These are phyloP conservation scores for Helicoverpa assulta DNA, from an alignment of 2,888 invertebrate genomes.

Conservation along the genomic window DNA sequence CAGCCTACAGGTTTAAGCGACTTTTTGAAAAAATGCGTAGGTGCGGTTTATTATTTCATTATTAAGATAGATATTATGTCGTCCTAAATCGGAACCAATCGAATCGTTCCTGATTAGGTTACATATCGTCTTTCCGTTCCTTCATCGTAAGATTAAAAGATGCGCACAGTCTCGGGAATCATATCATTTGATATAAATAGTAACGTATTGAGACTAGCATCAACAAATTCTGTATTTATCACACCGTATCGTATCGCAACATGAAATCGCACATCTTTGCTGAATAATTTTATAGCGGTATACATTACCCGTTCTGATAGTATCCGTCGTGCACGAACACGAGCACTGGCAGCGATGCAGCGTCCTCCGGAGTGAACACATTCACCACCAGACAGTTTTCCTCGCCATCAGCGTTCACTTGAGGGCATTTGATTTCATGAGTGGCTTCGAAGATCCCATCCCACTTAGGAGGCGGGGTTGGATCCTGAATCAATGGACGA, in stretches of 20 bases:
- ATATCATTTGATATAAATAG: constrained; percentile 34
- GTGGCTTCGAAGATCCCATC: constrained; percentile 85
- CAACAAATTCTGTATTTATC: constrained; percentile 29
- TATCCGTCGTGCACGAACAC: constrained; percentile 86
- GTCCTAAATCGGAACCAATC: not conserved
- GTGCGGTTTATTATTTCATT: too few relatives aligned
- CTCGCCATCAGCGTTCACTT: constrained; percentile 73
- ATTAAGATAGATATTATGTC: not conserved
- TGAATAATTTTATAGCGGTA: constrained; percentile 2
- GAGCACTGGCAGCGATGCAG: constrained; percentile 72
- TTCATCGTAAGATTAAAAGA: constrained; percentile 11
- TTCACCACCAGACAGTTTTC: constrained; percentile 86
- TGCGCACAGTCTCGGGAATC: constrained; percentile 10
- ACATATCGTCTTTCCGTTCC: not conserved
- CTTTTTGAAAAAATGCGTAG: constrained; percentile 5
- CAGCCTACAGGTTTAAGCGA: constrained; percentile 21
- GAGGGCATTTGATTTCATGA: constrained; percentile 80
- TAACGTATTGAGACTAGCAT: constrained; percentile 23
- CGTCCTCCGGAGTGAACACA: constrained; percentile 79
- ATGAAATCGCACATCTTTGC: constrained; percentile 8
- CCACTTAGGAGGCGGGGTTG: constrained; percentile 77
- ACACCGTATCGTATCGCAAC: constrained; percentile 5
- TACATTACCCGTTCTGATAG: constrained; percentile 79
- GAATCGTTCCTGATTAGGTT: too few relatives aligned
- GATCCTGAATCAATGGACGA: constrained; percentile 67